Conservation (phyloP, 2,888 invertebrate species). For the Palloptera scutellata region DNA sequence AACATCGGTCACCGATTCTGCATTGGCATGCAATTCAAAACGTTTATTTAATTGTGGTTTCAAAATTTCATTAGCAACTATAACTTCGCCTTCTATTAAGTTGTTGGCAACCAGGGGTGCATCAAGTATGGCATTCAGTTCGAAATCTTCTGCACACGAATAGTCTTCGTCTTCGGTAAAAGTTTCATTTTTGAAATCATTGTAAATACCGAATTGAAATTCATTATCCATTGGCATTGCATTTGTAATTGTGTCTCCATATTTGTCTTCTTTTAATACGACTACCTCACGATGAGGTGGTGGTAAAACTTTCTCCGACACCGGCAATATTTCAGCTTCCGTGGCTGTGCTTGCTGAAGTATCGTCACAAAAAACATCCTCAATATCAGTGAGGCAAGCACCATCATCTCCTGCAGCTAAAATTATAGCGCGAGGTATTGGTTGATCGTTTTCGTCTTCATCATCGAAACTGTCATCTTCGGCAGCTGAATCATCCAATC, state of each 20-base stretch:
- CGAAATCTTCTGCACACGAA: constrained; percentile 55
- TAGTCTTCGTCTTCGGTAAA: constrained; percentile 62
- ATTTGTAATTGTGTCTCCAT: constrained; percentile 64
- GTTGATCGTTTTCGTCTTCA: constrained; percentile 57
- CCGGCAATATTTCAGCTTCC: constrained; percentile 23
- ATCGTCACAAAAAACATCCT: constrained; percentile 55
- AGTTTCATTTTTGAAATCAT: constrained; percentile 60
- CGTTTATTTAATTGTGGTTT: constrained; percentile 54
- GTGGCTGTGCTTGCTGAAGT: constrained; percentile 28
- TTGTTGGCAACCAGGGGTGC: constrained; percentile 30
- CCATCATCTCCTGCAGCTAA: constrained; percentile 56
- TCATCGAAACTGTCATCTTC: constrained; percentile 51
- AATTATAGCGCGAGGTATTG: constrained; percentile 55
- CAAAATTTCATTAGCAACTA: constrained; percentile 53
- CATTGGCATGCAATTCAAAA: constrained; percentile 51
- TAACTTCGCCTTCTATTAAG: constrained; percentile 53
- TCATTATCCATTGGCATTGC: constrained; percentile 64
- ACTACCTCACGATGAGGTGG: constrained; percentile 65
- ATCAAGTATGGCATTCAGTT: constrained; percentile 40
- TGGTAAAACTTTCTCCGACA: constrained; percentile 55
- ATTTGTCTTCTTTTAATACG: constrained; percentile 61
- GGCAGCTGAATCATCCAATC: constrained; percentile 62
- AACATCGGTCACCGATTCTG: constrained; percentile 65
- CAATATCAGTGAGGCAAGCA: constrained; percentile 57
- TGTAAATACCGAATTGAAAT: constrained; percentile 56